Base-by-base conservation (phyloP, 2,113 vertebrate genomes). In the Ranitomeya imitator region DNA sequence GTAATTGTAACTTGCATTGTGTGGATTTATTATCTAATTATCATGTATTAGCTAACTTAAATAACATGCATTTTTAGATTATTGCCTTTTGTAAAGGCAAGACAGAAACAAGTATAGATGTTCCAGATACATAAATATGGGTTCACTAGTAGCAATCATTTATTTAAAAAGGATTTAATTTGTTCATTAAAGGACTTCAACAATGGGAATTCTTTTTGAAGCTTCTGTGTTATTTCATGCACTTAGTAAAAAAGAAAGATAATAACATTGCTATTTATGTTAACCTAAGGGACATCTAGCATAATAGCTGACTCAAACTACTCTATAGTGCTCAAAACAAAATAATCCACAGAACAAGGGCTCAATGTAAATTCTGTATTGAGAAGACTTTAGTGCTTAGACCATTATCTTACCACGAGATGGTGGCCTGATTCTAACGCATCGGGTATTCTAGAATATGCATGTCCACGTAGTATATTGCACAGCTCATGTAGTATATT, bases 1-100 rank as follows among this genome's bases (percentile, higher is more conserved):
- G 52, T 76, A 76, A 76, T 51, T 76, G 73, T 76, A 52, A 7
- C 45, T 76, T 76, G 18, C 1, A 76, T 76, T 76, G 52, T 37
- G 52, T 76, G 51, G 73, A 76, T 76, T 76, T 76, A 51, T 76
- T 76, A 21, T 21, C 37, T 76, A 76, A 76, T 76, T 76, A 76
- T 76, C 73, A 76, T 76, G 52, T 76, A 76, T 76, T 76, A 76
- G 45, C 45, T 52, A 9, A 51, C 37, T 76, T 76, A 76, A 51
- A 76, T 76, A 76, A 76, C 73, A 76, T 51, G 73, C 37, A 76
- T 76, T 76, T 76, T 76, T 51, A 51, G 45, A 76, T 76, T 10
- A 76, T 6, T 21, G 73, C 18, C 73, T 76, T 19, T 76, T 76
- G 73, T 76, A 76, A 76, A 37, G 18, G 73, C 73, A 76, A 45